Evolutionary conservation across 2,888 invertebrate genomes (phyloP).

Genomic region (Tenthredo scrophulariae): DNA sequence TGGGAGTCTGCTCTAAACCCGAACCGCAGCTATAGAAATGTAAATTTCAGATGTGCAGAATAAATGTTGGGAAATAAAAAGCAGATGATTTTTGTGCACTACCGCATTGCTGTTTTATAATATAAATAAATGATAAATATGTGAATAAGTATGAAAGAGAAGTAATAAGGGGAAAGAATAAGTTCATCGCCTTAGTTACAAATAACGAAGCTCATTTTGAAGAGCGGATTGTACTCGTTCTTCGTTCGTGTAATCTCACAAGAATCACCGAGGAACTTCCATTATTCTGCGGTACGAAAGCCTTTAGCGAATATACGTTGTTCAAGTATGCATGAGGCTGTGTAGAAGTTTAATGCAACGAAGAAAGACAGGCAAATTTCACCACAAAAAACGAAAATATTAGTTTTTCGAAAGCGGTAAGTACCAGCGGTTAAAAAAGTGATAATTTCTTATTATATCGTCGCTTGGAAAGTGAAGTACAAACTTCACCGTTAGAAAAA

Average conservation of each 20-base stretch:
- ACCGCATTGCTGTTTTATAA: background rate
- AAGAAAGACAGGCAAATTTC: background rate
- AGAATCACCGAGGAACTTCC: background rate
- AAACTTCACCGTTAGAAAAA: background rate
- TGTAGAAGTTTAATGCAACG: background rate
- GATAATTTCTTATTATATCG: background rate
- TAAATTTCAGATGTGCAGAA: background rate
- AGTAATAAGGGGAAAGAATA: background rate
- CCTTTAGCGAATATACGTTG: background rate
- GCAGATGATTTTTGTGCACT: background rate
- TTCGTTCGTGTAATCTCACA: background rate
- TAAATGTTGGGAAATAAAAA: background rate
- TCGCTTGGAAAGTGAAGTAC: background rate
- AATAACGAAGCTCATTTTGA: background rate
- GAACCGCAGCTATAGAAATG: background rate
- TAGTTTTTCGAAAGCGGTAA: background rate
- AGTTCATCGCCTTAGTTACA: background rate
- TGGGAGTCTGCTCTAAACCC: background rate
- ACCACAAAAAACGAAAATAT: background rate
- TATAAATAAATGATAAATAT: background rate
- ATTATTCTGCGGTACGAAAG: background rate
- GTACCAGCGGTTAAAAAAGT: background rate
- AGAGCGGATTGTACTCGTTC: background rate
- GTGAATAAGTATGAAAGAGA: background rate
- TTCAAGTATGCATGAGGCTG: background rate